Base-by-base conservation (phyloP, 2,797 vertebrate genomes). In the Phalloptychus januarius region DNA sequence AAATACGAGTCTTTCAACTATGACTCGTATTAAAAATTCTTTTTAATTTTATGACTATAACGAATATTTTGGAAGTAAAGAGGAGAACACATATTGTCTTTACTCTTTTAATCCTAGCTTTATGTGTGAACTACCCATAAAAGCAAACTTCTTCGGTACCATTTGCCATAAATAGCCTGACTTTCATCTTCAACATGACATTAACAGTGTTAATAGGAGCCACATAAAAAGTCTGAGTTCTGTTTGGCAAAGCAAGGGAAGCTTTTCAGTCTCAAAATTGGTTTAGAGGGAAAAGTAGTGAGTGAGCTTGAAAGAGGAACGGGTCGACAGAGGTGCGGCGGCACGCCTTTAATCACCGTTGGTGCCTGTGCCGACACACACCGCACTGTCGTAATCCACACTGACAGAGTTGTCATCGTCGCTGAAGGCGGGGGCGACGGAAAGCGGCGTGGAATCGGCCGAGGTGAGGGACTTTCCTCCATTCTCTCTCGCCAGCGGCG, bases 371-470 rank as follows among this genome's bases (percentile, higher is more conserved):
- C 81, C 63, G 71, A 84, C 74, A 85, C 91, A 83, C 85, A 80
- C 82, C 33, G 75, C 84, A 92, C 88, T 86, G 91, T 89, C 90
- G 88, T 93, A 94, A 94, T 95, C 94, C 88, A 77, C 91, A 89
- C 88, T 95, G 95, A 95, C 93, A 95, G 94, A 86, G 87, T 94
- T 95, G 92, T 95, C 93, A 94, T 93, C 93, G 71, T 90, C 74
- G 48, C 83, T 76, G 85, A 85, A 87, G 91, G 84, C 79, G 84
- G 91, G 86, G 89, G 83, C 80, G 89, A 87, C 4, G 83, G 85
- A 91, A 85, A 76, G 79, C 83, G 85, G 69, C 74, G 74, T 70
- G 79, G 84, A 83, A 71, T 84, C 46, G 40, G 71, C 70, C 63
- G 71, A 79, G 77, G 83, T 84, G 89, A 70, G 89, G 90, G 84